A percentile compares a stretch with the other conserved stretches of the same genome.
These are phyloP conservation scores for Metaphire vulgaris DNA, from an alignment of 1,140 invertebrate genomes.

Conservation along the genomic window DNA sequence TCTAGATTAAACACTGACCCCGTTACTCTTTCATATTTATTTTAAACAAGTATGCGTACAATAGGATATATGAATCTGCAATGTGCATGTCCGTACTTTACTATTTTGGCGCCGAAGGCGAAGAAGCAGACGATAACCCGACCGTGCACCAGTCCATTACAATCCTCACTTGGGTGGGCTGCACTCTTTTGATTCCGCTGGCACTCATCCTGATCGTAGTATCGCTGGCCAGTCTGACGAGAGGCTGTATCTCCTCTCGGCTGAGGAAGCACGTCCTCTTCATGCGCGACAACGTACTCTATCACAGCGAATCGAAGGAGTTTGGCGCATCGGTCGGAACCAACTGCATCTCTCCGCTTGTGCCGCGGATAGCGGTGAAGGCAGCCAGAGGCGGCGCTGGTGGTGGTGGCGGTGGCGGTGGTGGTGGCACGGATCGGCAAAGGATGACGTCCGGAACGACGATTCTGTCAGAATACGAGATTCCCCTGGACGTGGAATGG, in stretches of 20 bases:
- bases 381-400: background rate
- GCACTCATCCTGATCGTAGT: background rate
- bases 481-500: background rate
- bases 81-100: too few relatives aligned
- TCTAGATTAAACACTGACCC: too few relatives aligned
- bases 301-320: background rate
- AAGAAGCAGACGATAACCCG: too few relatives aligned
- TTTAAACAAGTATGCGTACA: too few relatives aligned
- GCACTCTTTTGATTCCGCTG: background rate
- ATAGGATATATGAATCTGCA: too few relatives aligned
- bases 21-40: too few relatives aligned
- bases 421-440: too few relatives aligned
- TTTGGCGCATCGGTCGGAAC: background rate
- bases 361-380: background rate
- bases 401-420: too few relatives aligned
- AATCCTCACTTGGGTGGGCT: background rate
- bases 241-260: background rate
- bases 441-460: background rate
- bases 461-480: background rate
- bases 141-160: background rate
- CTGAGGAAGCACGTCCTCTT: slow-evolving; percentile 7
- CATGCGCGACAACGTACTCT: slow-evolving; percentile 14
- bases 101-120: too few relatives aligned
- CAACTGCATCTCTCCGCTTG: background rate
- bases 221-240: background rate